A percentile compares a stretch with the other conserved stretches of the same genome.
phyloP scores from a whole-genome alignment of 2,797 vertebrate genomes.

The Darevskia mixta region DNA sequence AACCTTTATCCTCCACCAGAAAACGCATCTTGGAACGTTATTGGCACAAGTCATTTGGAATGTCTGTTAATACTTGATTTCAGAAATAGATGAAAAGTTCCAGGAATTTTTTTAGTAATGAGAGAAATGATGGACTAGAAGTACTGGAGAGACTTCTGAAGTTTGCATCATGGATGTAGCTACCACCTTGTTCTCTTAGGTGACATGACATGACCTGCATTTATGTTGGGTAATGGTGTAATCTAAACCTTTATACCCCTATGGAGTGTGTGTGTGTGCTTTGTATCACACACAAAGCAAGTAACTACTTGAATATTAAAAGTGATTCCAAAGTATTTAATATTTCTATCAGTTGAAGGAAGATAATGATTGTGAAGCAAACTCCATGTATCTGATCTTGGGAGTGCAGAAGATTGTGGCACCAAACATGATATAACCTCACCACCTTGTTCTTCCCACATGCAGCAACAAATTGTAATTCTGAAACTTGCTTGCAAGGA shows the following conservation, averaged over 20 bases:
- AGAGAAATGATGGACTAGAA: slow-evolving; percentile 56
- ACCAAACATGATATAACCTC: neutral
- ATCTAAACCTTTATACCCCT: neutral
- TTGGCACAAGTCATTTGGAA: slow-evolving; percentile 63
- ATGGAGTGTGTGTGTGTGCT: neutral
- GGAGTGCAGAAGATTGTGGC: neutral
- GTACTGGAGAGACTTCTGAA: slow-evolving; percentile 43
- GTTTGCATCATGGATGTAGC: slow-evolving; percentile 36
- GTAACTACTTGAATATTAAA: slow-evolving; percentile 41
- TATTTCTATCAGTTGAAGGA: slow-evolving; percentile 27
- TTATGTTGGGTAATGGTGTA: slow-evolving; percentile 30
- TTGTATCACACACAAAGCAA: neutral
- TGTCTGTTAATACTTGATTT: slow-evolving; percentile 66
- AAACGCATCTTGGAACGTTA: slow-evolving; percentile 72
- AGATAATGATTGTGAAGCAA: neutral
- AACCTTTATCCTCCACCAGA: slow-evolving; percentile 59
- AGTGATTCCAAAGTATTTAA: slow-evolving; percentile 43
- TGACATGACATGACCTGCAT: slow-evolving; percentile 20
- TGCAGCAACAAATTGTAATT: neutral
- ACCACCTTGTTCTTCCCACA: neutral
- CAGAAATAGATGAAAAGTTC: slow-evolving; percentile 69
- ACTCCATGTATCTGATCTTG: neutral
- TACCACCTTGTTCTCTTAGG: slow-evolving; percentile 39
- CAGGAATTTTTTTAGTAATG: slow-evolving; percentile 46
- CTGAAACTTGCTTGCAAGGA: neutral